phyloP scores from a whole-genome alignment of 2,888 invertebrate species.

The Drosophila subquinaria region DNA sequence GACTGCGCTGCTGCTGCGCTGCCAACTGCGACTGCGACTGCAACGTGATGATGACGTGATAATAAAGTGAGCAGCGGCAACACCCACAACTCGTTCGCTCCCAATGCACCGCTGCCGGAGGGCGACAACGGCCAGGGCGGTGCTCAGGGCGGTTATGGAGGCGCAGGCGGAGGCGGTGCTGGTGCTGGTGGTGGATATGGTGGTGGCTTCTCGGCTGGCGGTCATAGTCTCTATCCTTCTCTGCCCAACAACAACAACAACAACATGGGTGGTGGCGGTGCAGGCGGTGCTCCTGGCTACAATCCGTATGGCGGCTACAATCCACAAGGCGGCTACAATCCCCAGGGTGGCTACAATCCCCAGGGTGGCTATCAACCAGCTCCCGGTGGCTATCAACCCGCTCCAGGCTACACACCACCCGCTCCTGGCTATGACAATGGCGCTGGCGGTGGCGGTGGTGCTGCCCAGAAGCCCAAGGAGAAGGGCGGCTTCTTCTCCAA shows the following conservation, averaged over 20 bases:
- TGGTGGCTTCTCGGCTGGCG: slow-evolving; percentile 84
- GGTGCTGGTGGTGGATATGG: slow-evolving; percentile 82
- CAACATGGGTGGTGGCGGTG: slow-evolving; percentile 29
- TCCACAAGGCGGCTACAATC: slow-evolving; percentile 63
- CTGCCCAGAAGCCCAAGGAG: slow-evolving; percentile 78
- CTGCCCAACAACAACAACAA: slow-evolving; percentile 74
- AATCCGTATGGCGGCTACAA: slow-evolving; percentile 59
- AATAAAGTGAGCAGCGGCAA: slow-evolving; percentile 64
- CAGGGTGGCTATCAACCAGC: slow-evolving; percentile 78
- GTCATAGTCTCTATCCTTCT: slow-evolving; percentile 83
- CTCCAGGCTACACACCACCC: slow-evolving; percentile 75
- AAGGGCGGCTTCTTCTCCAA: slow-evolving; percentile 84
- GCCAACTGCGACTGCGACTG: slow-evolving; percentile 22
- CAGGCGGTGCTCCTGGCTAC: slow-evolving; percentile 50
- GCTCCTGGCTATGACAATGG: slow-evolving; percentile 80
- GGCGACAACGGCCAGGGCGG: slow-evolving; percentile 43
- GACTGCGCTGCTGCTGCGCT: slow-evolving; percentile 27
- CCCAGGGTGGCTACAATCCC: slow-evolving; percentile 61
- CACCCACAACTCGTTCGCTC: slow-evolving; percentile 77
- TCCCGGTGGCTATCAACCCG: slow-evolving; percentile 67
- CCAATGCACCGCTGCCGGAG: slow-evolving; percentile 78
- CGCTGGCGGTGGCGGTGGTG: slow-evolving; percentile 62
- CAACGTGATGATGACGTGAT: not conserved
- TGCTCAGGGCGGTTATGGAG: slow-evolving; percentile 36
- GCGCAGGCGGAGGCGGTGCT: slow-evolving; percentile 55